Percentiles rank a stretch among this genome's conserved stretches.
Evolutionary conservation across 2,888 invertebrate genomes (phyloP).

Genomic region (Pristionchus arcanus): DNA sequence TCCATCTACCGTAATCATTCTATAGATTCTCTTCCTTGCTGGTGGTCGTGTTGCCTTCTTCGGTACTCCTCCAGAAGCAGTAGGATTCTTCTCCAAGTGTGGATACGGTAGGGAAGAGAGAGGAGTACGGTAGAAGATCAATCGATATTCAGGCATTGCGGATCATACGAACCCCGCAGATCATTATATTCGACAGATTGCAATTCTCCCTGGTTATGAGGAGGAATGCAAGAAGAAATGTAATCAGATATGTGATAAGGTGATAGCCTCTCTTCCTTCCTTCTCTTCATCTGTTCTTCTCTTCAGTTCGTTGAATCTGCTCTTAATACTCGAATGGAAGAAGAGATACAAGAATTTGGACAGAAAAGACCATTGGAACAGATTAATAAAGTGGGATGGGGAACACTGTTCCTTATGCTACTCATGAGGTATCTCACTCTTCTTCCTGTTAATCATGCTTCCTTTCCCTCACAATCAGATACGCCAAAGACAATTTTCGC

Average conservation of each 20-base stretch:
- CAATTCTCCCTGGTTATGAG: conserved; percentile 90
- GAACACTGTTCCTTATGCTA: conserved; percentile 28
- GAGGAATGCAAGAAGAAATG: conserved; percentile 86
- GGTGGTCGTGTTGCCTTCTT: conserved; percentile 91
- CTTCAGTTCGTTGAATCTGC: conserved; percentile 29
- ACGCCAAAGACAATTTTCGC: conserved; percentile 68
- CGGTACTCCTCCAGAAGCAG: conserved; percentile 89
- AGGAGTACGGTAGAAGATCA: background rate
- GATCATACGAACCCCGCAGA: conserved; percentile 80
- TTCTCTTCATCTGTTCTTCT: background rate
- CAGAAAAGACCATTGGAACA: conserved; percentile 34
- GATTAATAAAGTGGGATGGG: conserved; percentile 36
- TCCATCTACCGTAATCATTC: conserved; percentile 12
- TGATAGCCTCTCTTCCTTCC: background rate
- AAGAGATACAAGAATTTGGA: conserved; percentile 28
- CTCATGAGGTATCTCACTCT: background rate
- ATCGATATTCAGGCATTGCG: conserved; percentile 60
- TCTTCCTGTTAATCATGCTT: no score
- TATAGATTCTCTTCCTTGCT: conserved; percentile 86
- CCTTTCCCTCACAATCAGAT: conserved; percentile 57
- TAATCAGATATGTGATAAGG: conserved; percentile 65
- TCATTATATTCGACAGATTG: conserved; percentile 84
- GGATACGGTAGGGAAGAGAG: conserved; percentile 65
- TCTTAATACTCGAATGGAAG: conserved; percentile 30
- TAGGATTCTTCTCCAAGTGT: conserved; percentile 85